Percentiles rank a stretch among this genome's conserved stretches.
Conservation (phyloP, 2,113 vertebrate genomes). For the Podiceps cristatus region DNA sequence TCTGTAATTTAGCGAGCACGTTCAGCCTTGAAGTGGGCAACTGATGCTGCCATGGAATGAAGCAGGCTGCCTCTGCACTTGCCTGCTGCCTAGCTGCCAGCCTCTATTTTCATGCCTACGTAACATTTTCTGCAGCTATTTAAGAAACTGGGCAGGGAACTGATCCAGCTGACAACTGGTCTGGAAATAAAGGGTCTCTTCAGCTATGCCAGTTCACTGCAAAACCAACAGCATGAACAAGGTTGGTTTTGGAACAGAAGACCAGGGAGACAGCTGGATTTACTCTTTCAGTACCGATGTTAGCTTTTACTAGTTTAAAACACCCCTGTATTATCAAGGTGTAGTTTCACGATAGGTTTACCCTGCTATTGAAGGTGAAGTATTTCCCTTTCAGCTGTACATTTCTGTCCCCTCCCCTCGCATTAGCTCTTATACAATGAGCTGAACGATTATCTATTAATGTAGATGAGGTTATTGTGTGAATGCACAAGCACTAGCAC, state of each 20-base stretch:
- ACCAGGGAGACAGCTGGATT: neutral
- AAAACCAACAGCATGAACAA: neutral
- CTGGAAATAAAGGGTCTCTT: neutral
- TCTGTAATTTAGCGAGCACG: neutral
- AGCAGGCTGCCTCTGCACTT: neutral
- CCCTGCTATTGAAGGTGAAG: neutral
- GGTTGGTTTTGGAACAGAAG: neutral
- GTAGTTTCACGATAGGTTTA: neutral
- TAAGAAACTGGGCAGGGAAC: neutral
- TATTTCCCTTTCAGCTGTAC: neutral
- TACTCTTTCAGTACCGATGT: neutral
- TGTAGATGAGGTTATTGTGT: neutral
- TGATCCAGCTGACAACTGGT: neutral
- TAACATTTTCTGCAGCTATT: neutral
- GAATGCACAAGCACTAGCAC: neutral
- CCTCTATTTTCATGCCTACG: neutral
- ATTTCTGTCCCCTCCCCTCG: neutral
- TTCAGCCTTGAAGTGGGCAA: neutral
- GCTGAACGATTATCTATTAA: neutral
- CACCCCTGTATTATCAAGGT: neutral
- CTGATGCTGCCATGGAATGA: neutral
- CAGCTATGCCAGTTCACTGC: neutral
- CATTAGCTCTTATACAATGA: neutral
- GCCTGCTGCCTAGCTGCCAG: neutral
- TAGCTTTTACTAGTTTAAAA: neutral